Percentiles rank a stretch among this genome's conserved stretches.
Evolutionary conservation across 2,113 vertebrate genomes (phyloP).

Genomic region (Penelope pileata): DNA sequence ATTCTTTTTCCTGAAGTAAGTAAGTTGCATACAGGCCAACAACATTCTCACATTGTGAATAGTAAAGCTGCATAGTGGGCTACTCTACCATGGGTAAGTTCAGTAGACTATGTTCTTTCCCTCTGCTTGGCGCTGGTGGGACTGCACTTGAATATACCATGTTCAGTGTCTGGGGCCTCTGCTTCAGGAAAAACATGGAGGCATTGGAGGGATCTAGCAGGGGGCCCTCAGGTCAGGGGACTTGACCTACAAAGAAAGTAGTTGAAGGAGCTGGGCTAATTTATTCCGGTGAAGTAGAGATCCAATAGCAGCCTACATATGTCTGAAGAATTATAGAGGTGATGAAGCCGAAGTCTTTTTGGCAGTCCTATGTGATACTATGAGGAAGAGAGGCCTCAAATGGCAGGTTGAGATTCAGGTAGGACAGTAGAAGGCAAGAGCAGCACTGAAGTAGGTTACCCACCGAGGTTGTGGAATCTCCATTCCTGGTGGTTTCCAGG

Average conservation of each 20-base stretch:
- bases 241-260: neutral
- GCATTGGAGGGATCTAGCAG: neutral
- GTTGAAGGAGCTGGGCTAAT: neutral
- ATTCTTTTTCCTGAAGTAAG: neutral
- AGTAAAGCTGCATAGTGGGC: neutral
- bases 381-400: neutral
- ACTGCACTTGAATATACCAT: neutral
- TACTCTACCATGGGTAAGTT: neutral
- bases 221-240: neutral
- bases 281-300: neutral
- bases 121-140: neutral
- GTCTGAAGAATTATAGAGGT: neutral
- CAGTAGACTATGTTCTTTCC: neutral
- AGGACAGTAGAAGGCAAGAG: neutral
- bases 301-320: neutral
- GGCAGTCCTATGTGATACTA: neutral
- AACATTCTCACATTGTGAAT: neutral
- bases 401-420: neutral
- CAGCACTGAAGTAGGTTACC: neutral
- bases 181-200: neutral
- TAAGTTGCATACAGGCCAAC: neutral
- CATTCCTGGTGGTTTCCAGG: neutral
- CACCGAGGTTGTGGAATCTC: neutral
- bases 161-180: neutral
- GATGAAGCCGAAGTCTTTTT: neutral